Base-by-base conservation (phyloP, 2,797 vertebrate species). In the Margarornis squamiger region DNA sequence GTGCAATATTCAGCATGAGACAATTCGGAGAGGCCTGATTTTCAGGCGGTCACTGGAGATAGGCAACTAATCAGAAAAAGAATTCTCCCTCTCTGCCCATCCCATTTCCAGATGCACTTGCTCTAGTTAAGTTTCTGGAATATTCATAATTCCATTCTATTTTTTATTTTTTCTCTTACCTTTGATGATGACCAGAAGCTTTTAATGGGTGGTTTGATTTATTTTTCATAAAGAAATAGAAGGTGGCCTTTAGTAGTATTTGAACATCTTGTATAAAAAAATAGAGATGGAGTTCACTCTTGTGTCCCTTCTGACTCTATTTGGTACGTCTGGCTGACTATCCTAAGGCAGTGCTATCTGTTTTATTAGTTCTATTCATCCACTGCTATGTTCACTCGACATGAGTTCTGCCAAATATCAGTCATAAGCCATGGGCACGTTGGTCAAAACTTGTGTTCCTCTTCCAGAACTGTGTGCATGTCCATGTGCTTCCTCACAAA, bases 11-110 rank as follows among this genome's bases (percentile, higher is more conserved):
- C 0, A 0, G 51, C 23, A 55, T 59, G 75, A 93, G 80, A 54
- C 68, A 74, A 27, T 75, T 71, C 2, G 2, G 74, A 82, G 84
- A 95, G 68, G 52, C 73, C 78, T 95, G 82, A 66, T 96, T 94
- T 91, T 90, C 67, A 82, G 72, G 63, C 85, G 63, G 71, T 63
- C 77, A 48, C 85, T 83, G 77, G 84, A 86, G 84, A 82, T 75
- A 88, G 80, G 55, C 45, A 80, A 52, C 80, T 92, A 71, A 76
- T 91, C 71, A 92, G 65, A 52, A 85, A 68, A 87, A 82, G 70
- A 73, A 61, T 79, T 24, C 8, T 93, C 26, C 12, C 14, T 91
- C 46, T 89, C 68, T 90, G 41, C 78, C 52, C 65, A 86, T 79
- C 59, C 67, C 52, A 86, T 73, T 96, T 94, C 67, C 77, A 85